These are phyloP conservation scores for Musca vetustissima DNA, from an alignment of 1,140 invertebrate species.

Conservation along the genomic window DNA sequence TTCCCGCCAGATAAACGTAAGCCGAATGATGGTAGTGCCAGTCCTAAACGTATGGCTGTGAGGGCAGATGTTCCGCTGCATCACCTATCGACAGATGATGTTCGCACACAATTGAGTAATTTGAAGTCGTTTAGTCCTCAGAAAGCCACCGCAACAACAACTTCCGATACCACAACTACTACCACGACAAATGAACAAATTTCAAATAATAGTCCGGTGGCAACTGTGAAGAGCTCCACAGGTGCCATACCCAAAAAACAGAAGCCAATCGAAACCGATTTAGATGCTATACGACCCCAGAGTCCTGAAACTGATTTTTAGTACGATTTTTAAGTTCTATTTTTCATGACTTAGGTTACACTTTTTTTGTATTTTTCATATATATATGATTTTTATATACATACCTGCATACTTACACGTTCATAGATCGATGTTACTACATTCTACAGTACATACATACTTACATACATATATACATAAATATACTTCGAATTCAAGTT, in stretches of 20 bases:
- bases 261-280: constrained; percentile 26
- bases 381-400: neutral
- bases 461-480: no score
- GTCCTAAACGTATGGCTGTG: constrained; percentile 47
- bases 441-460: neutral
- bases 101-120: constrained; percentile 43
- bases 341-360: neutral
- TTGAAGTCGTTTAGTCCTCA: constrained; percentile 42
- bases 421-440: no score
- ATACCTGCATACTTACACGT: neutral
- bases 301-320: constrained; percentile 53
- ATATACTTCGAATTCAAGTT: no score
- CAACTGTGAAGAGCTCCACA: neutral
- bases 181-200: constrained; percentile 10
- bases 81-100: constrained; percentile 47
- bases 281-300: constrained; percentile 38
- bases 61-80: constrained; percentile 49
- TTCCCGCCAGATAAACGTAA: constrained; percentile 50
- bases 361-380: constrained; percentile 6
- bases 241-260: neutral
- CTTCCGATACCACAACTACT: constrained; percentile 9
- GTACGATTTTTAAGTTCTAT: constrained; percentile 3
- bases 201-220: neutral
- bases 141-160: neutral
- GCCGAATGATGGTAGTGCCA: constrained; percentile 41